Evolutionary conservation across 2,113 vertebrate genomes (phyloP).

Genomic region (Copsychus sechellarum): DNA sequence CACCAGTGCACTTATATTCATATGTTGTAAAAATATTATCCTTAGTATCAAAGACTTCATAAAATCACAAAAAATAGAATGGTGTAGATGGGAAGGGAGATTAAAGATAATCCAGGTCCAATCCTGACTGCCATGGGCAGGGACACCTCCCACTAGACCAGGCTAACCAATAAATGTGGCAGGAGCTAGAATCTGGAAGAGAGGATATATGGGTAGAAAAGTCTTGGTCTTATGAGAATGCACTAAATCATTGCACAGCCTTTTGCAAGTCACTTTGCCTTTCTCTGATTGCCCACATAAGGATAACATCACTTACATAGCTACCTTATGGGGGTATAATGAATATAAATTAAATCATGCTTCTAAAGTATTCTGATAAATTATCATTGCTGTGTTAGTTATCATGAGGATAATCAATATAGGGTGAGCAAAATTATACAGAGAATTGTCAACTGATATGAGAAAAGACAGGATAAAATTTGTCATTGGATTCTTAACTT

Average conservation of each 20-base stretch:
- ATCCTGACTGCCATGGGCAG: fast-evolving
- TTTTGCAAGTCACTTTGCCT: background rate
- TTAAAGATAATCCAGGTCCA: background rate
- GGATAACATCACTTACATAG: background rate
- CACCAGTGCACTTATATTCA: background rate
- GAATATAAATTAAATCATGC: background rate
- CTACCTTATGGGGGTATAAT: background rate
- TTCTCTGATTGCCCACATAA: background rate
- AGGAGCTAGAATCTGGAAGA: background rate
- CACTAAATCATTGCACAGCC: background rate
- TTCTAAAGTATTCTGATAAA: background rate
- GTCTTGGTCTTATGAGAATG: background rate
- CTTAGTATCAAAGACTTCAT: background rate
- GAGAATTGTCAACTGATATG: background rate
- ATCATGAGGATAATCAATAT: background rate
- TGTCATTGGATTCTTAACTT: background rate
- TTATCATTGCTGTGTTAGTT: background rate
- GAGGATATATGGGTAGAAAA: background rate
- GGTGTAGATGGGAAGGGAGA: background rate
- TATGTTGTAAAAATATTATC: background rate
- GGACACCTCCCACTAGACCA: too few species aligned
- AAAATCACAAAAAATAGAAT: background rate
- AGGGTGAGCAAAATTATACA: background rate
- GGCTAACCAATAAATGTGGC: background rate
- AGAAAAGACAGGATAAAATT: background rate